Evolutionary conservation across 1,140 invertebrate species (phyloP).

Genomic region (Papilio polytes): DNA sequence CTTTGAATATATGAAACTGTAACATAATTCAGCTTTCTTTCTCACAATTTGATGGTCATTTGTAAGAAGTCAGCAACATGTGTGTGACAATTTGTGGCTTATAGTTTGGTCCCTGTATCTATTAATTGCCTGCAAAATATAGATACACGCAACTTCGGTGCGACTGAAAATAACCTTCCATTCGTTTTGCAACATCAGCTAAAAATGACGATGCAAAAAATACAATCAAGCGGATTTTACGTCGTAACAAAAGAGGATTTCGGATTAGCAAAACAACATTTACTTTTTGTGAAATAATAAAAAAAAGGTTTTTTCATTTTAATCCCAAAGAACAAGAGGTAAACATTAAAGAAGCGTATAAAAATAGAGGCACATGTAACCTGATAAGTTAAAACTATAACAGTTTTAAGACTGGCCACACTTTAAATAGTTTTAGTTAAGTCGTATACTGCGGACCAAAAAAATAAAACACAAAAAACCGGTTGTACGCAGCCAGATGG

Average conservation of each 20-base stretch:
- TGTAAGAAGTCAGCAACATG: too few species aligned
- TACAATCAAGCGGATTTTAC: not conserved
- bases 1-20: too few species aligned
- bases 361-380: not conserved
- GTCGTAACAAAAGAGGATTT: conserved; percentile 8
- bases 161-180: not conserved
- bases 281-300: not conserved
- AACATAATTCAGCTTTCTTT: too few species aligned
- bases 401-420: not conserved
- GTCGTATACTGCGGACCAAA: not conserved
- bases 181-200: not conserved
- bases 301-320: not conserved
- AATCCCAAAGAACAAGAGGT: not conserved
- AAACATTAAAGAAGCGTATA: not conserved
- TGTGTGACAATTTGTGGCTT: not conserved
- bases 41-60: too few species aligned
- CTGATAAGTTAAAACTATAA: too few species aligned
- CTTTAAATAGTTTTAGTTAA: not conserved
- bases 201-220: not conserved
- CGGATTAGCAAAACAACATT: not conserved
- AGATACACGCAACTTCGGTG: not conserved
- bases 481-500: not conserved
- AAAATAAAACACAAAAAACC: not conserved
- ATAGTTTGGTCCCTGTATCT: not conserved
- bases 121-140: not conserved